Percentiles rank a stretch among this genome's conserved stretches.
These are phyloP conservation scores for Trichopria drosophilae DNA, from an alignment of 2,888 invertebrate species.

Conservation along the genomic window DNA sequence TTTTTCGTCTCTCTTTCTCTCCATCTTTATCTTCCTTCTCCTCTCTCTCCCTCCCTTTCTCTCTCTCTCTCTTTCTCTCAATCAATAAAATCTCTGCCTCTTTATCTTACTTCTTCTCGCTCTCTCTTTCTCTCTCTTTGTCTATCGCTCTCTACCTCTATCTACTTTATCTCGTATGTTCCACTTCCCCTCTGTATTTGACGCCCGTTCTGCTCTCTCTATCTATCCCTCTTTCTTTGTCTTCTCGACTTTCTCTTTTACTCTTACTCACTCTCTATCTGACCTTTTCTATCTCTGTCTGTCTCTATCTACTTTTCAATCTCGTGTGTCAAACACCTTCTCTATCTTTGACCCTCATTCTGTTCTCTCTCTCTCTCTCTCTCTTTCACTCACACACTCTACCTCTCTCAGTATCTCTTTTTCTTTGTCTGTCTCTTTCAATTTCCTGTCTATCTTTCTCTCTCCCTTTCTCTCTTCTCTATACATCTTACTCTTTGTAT, in stretches of 20 bases:
- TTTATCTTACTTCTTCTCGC: constrained; percentile 2
- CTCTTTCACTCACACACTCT: constrained; percentile 14
- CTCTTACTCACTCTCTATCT: constrained; percentile 5
- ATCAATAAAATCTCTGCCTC: not conserved
- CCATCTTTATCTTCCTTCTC: not conserved
- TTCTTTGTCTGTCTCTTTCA: constrained; percentile 1
- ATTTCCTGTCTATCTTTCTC: no score
- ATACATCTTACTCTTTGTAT: no score
- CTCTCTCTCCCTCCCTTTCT: constrained; percentile 10
- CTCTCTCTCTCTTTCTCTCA: constrained; percentile 11
- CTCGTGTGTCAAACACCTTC: not conserved
- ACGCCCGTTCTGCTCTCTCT: constrained; percentile 5
- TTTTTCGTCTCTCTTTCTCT: no score
- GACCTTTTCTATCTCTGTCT: constrained; percentile 11
- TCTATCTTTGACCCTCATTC: constrained; percentile 3
- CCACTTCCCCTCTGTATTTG: not conserved
- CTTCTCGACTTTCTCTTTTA: constrained; percentile 14
- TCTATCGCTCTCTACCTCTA: constrained; percentile 5
- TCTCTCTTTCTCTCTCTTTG: constrained; percentile 14
- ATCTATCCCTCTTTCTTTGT: constrained; percentile 5
- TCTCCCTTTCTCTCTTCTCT: no score
- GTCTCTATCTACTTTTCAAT: constrained; percentile 4
- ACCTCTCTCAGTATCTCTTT: constrained; percentile 1
- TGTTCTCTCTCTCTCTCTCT: not conserved
- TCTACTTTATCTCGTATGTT: constrained; percentile 2